A percentile compares a stretch with the other conserved stretches of the same genome.
phyloP scores from a whole-genome alignment of 1,140 invertebrate species.

The Drosophila subobscura region DNA sequence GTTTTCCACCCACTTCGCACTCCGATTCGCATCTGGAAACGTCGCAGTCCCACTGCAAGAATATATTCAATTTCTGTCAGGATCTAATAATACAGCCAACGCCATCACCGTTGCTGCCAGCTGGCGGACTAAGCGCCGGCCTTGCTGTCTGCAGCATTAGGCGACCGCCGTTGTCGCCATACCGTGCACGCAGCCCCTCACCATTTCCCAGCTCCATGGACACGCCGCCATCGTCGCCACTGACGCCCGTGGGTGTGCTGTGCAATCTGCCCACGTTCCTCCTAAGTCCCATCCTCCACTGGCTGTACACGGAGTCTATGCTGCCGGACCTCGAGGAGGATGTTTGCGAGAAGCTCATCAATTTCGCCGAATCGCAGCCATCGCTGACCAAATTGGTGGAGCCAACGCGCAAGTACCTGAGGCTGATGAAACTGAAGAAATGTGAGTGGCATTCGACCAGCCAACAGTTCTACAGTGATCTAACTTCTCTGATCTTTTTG shows the following conservation, averaged over 20 bases:
- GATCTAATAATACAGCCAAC: slow-evolving; percentile 66
- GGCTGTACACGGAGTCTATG: slow-evolving; percentile 87
- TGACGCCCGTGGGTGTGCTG: slow-evolving; percentile 73
- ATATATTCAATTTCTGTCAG: slow-evolving; percentile 80
- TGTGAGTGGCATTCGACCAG: slow-evolving; percentile 84
- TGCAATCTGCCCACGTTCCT: slow-evolving; percentile 85
- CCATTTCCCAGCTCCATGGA: slow-evolving; percentile 75
- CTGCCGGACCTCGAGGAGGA: slow-evolving; percentile 85
- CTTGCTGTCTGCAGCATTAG: slow-evolving; percentile 58
- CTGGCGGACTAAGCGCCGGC: not conserved
- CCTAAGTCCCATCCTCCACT: slow-evolving; percentile 86
- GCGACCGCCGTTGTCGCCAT: slow-evolving; percentile 74
- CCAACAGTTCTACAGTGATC: no score
- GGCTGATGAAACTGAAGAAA: slow-evolving; percentile 87
- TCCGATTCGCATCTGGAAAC: slow-evolving; percentile 77
- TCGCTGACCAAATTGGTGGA: slow-evolving; percentile 85
- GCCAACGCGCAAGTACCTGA: slow-evolving; percentile 86
- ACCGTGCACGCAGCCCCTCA: slow-evolving; percentile 71
- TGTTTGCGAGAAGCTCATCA: slow-evolving; percentile 85
- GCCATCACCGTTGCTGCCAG: slow-evolving; percentile 13
- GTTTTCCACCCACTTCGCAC: slow-evolving; percentile 57
- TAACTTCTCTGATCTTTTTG: not conserved
- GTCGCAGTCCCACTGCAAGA: slow-evolving; percentile 61
- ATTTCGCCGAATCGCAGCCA: slow-evolving; percentile 84
- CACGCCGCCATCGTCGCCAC: slow-evolving; percentile 77